Percentiles rank a stretch among this genome's conserved stretches.
These are phyloP conservation scores for Pangasius macronema DNA, from an alignment of 2,797 vertebrate genomes.

Conservation along the genomic window DNA sequence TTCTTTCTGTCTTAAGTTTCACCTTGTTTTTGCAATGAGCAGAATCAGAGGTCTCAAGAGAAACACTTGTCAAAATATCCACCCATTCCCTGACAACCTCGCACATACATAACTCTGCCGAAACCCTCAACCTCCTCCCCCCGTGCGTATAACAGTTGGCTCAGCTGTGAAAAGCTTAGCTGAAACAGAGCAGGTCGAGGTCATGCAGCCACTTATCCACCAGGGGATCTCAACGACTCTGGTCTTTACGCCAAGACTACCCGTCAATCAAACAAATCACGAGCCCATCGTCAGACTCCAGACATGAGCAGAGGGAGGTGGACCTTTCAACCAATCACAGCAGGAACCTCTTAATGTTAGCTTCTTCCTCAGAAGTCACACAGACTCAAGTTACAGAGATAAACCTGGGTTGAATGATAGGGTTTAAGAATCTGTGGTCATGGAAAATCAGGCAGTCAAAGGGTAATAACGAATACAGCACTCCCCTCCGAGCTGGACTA, in stretches of 20 bases:
- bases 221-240: constrained; percentile 26
- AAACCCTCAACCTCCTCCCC: constrained; percentile 15
- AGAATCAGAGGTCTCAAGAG: constrained; percentile 40
- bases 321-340: constrained; percentile 39
- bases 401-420: constrained; percentile 48
- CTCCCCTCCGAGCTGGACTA: neutral
- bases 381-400: constrained; percentile 51
- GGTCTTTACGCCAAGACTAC: constrained; percentile 30
- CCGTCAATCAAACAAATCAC: constrained; percentile 37
- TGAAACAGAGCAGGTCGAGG: constrained; percentile 38
- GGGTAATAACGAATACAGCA: constrained; percentile 37
- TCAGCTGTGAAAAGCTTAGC: constrained; percentile 42
- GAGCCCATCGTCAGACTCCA: neutral
- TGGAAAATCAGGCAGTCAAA: constrained; percentile 40
- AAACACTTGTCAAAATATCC: constrained; percentile 49
- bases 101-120: constrained; percentile 36
- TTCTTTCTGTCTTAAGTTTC: neutral
- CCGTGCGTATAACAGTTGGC: constrained; percentile 30
- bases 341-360: constrained; percentile 33
- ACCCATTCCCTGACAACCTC: constrained; percentile 47
- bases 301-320: constrained; percentile 26
- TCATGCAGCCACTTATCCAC: constrained; percentile 43
- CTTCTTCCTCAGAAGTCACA: constrained; percentile 47
- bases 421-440: constrained; percentile 43
- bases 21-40: constrained; percentile 23